A percentile compares a stretch with the other conserved stretches of the same genome.
Evolutionary conservation across 2,797 vertebrate species (phyloP).

Genomic region (Phyllotis vaccarum): DNA sequence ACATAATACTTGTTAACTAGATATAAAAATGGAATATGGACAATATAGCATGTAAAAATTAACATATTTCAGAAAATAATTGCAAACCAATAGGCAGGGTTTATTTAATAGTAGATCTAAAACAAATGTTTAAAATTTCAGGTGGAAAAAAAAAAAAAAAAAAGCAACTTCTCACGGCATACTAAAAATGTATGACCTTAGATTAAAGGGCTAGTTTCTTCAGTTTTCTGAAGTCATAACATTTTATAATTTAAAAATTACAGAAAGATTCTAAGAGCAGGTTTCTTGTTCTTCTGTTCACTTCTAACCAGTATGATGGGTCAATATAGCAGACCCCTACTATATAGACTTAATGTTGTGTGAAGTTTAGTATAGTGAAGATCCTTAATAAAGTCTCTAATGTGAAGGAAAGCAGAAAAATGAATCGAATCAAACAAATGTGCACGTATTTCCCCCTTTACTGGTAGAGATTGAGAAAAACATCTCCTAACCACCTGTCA

Average conservation of each 20-base stretch:
- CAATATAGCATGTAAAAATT: neutral
- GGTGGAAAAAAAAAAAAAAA: neutral
- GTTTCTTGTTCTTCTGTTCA: neutral
- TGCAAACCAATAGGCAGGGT: neutral
- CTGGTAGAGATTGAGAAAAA: neutral
- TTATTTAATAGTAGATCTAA: neutral
- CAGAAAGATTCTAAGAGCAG: neutral
- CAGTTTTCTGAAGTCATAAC: neutral
- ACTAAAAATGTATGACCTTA: neutral
- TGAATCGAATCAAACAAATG: neutral
- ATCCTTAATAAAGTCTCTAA: neutral
- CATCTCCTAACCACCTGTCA: neutral
- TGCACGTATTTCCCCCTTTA: neutral
- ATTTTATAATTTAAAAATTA: constrained; percentile 13
- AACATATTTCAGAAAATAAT: constrained; percentile 4
- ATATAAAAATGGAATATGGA: neutral
- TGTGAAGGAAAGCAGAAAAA: neutral
- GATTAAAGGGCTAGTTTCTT: neutral
- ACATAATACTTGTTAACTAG: neutral
- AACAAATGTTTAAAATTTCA: constrained; percentile 41
- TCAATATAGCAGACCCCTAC: neutral
- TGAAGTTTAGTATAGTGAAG: neutral
- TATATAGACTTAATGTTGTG: neutral
- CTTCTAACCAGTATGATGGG: neutral
- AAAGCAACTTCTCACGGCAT: neutral